Conservation (phyloP, 2,888 invertebrate genomes). For the Drepanosiphum platanoidis region DNA sequence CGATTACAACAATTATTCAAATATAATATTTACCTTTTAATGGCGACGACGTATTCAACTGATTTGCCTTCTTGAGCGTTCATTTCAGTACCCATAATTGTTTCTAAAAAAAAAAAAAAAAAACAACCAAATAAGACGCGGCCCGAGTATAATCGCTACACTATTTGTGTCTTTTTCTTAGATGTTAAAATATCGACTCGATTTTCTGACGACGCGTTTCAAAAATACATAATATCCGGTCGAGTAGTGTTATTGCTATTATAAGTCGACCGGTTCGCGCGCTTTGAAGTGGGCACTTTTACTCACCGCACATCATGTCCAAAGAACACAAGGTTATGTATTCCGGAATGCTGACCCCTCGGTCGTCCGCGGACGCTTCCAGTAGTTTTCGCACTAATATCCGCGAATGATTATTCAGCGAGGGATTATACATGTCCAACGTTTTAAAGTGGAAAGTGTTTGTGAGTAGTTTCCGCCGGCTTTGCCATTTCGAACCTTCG, state of each 20-base stretch:
- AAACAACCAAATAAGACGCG: background rate
- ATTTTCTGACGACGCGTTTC: too few relatives aligned
- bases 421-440: slow-evolving; percentile 74
- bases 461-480: slow-evolving; percentile 74
- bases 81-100: slow-evolving; percentile 63
- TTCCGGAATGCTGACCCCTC: slow-evolving; percentile 26
- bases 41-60: slow-evolving; percentile 62
- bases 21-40: slow-evolving; percentile 60
- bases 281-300: background rate
- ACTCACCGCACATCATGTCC: slow-evolving; percentile 62
- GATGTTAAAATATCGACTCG: background rate
- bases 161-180: background rate
- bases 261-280: too few relatives aligned
- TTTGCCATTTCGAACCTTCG: slow-evolving; percentile 71
- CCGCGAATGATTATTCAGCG: slow-evolving; percentile 70
- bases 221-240: too few relatives aligned
- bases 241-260: too few relatives aligned
- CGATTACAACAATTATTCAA: background rate
- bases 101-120: slow-evolving; percentile 58
- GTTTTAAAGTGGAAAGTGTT: slow-evolving; percentile 78
- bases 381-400: slow-evolving; percentile 51
- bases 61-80: slow-evolving; percentile 63
- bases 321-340: slow-evolving; percentile 61
- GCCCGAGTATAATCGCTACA: background rate
- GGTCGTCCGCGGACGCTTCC: background rate